Percentiles rank a stretch among this genome's conserved stretches.
Evolutionary conservation across 1,140 invertebrate species (phyloP).

Genomic region (Bombyx mori): DNA sequence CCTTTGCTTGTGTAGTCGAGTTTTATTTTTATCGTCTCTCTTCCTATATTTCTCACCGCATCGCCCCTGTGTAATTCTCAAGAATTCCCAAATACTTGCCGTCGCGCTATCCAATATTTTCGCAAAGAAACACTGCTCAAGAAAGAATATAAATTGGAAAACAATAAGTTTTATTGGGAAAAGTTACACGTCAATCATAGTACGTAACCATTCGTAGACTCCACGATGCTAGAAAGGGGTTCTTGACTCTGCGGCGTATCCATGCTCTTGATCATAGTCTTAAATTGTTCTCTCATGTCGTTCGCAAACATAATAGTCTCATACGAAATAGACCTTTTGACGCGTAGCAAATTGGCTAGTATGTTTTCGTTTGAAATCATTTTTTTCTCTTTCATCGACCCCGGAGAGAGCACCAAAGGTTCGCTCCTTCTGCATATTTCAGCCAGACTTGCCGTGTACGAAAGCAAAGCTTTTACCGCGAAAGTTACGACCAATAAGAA

Average conservation of each 20-base stretch:
- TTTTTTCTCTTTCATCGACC: constrained; percentile 8
- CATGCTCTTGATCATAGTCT: constrained; percentile 31
- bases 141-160: constrained; percentile 22
- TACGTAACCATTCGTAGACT: constrained; percentile 9
- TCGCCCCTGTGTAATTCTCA: constrained; percentile 37
- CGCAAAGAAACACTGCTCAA: constrained; percentile 20
- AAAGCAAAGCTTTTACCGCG: constrained; percentile 36
- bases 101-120: constrained; percentile 22
- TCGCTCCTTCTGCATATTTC: constrained; percentile 10
- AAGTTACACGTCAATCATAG: constrained; percentile 6
- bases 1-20: constrained; percentile 26
- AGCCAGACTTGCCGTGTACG: constrained; percentile 34
- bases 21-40: constrained; percentile 57
- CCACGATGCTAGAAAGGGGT: constrained; percentile 25
- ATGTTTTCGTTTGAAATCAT: constrained; percentile 28
- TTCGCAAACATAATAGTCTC: constrained; percentile 45
- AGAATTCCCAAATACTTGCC: constrained; percentile 43
- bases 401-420: constrained; percentile 10
- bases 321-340: constrained; percentile 50
- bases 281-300: constrained; percentile 40
- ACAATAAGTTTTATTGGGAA: constrained; percentile 10
- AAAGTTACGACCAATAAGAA: constrained; percentile 42
- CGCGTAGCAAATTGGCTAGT: constrained; percentile 34
- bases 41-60: constrained; percentile 36
- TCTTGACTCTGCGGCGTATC: constrained; percentile 17